Evolutionary conservation across 1,140 invertebrate genomes (phyloP).

Genomic region (Drosophila truncata): DNA sequence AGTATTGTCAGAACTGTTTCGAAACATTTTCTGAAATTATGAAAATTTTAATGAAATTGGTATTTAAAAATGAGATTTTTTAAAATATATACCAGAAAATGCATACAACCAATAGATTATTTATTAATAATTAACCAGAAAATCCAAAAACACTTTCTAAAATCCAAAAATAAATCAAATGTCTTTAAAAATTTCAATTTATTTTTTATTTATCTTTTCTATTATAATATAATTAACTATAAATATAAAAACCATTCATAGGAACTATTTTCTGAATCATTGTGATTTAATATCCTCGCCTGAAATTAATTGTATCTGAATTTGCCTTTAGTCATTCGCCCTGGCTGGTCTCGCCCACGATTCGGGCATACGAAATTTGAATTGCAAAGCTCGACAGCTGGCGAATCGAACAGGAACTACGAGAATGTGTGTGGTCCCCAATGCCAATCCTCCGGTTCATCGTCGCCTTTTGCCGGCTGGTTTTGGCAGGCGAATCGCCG

Average conservation of each 20-base stretch:
- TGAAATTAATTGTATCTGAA: constrained; percentile 25
- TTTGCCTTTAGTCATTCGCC: constrained; percentile 18
- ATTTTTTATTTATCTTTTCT: background rate
- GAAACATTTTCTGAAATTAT: no score
- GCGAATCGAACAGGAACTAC: constrained; percentile 36
- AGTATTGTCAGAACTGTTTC: background rate
- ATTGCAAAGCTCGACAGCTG: constrained; percentile 68
- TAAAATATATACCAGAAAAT: no score
- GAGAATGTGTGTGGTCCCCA: constrained; percentile 18
- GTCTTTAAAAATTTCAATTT: background rate
- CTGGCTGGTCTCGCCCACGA: constrained; percentile 1
- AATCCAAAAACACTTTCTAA: background rate
- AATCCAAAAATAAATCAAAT: background rate
- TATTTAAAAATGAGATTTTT: no score
- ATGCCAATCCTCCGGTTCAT: constrained; percentile 18
- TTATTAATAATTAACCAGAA: background rate
- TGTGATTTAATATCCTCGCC: background rate
- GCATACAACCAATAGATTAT: background rate
- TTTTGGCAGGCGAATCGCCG: constrained; percentile 23
- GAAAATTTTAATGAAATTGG: background rate
- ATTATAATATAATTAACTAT: no score
- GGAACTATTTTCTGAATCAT: background rate
- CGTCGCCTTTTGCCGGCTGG: constrained; percentile 35
- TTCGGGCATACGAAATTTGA: constrained; percentile 55
- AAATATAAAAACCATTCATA: background rate